These are phyloP conservation scores for Jacana jacana DNA, from an alignment of 2,113 vertebrate genomes.

Conservation along the genomic window DNA sequence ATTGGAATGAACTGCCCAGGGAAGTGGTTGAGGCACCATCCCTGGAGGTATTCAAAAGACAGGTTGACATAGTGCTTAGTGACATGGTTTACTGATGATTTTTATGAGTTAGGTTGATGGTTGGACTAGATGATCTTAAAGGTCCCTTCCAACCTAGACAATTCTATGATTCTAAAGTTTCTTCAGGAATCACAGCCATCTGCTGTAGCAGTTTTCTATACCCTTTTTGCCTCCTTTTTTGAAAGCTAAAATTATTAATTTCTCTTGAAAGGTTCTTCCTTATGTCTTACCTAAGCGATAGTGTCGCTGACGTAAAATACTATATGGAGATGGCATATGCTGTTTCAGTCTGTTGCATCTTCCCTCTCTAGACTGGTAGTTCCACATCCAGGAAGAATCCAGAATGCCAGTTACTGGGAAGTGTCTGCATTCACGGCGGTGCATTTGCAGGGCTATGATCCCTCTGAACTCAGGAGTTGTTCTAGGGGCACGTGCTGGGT, in stretches of 20 bases:
- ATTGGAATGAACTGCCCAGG: no score
- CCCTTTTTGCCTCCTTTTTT: not conserved
- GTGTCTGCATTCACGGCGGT: not conserved
- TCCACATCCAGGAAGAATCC: not conserved
- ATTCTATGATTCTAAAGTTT: not conserved
- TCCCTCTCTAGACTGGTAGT: not conserved
- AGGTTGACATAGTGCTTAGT: no score
- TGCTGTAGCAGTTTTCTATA: not conserved
- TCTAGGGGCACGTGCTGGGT: not conserved
- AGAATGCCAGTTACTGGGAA: not conserved
- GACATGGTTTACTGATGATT: no score
- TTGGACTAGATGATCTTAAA: no score
- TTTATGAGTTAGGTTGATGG: no score
- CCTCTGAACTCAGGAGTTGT: not conserved
- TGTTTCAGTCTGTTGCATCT: slow-evolving; percentile 17
- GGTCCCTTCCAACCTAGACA: no score
- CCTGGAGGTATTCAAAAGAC: no score
- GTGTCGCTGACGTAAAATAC: not conserved
- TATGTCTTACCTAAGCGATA: not conserved
- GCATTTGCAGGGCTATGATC: not conserved
- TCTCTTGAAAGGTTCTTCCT: not conserved
- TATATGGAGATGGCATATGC: slow-evolving; percentile 10
- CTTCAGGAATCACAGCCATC: not conserved
- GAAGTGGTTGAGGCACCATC: no score
- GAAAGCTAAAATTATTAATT: slow-evolving; percentile 16